Evolutionary conservation across 2,888 invertebrate species (phyloP), one percentile per base, ranked within the genome.

Genomic region (Drosophila hawaiiensis): DNA sequence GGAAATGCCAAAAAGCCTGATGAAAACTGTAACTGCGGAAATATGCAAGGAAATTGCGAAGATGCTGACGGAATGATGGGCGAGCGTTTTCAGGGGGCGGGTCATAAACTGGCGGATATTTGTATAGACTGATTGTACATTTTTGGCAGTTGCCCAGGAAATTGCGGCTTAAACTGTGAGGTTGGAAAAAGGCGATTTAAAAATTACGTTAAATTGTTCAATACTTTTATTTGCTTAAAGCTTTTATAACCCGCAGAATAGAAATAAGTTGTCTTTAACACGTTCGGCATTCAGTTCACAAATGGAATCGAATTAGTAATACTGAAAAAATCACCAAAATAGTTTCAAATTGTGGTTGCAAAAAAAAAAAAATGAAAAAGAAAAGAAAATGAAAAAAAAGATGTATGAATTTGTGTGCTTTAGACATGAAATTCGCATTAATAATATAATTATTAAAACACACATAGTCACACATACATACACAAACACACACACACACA

Each of bases 21-120:
- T 89, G 84, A 83, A 88, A 84, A 85, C 73, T 83, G 77, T 84
- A 73, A 82, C 84, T 82, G 86, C 92, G 92, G 92, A 92, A 92
- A 92, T 92, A 91, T 91, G 86, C 84, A 85, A 90, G 92, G 92
- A 92, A 92, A 92, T 92, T 92, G 91, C 90, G 78, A 92, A 90
- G 84, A 81, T 83, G 85, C 68, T 79, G 89, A 89, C 76, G 74
- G 82, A 75, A 50, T 60, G 76, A 69, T 79, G 66, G 62, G 66
- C 69, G 53, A 52, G 25, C 35, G 54, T 52, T 63, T 54, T 47
- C 31, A 41, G 39, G 33, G 47, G 55, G 58, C 37, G 50, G 47
- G 28, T 29, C 66, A 60, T 31, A 43, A 60, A 28, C 29, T 55
- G 33, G 16, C 68, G 81, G 68, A 78, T 83, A 65, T 67, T 83